Evolutionary conservation across 2,888 invertebrate genomes (phyloP).

Genomic region (Drosophila austrosaltans): DNA sequence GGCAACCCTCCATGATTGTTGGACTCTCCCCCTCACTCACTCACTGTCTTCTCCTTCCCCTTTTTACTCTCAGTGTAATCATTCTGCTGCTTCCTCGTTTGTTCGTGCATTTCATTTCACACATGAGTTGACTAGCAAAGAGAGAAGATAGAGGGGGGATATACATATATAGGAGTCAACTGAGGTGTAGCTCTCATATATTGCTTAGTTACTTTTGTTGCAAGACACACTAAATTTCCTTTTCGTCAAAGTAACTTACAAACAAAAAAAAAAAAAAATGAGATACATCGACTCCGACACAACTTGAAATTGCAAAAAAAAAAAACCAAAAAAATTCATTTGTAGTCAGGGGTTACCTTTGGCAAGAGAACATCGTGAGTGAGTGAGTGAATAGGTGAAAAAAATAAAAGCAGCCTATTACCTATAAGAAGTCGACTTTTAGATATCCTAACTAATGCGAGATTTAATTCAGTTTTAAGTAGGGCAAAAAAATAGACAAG

Average conservation of each 20-base stretch:
- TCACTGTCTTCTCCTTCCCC: not conserved
- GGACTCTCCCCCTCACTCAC: constrained; percentile 20
- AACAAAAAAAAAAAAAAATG: constrained; percentile 10
- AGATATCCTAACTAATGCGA: not conserved
- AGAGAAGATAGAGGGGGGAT: constrained; percentile 36
- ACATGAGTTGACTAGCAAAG: constrained; percentile 59
- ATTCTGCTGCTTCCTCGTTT: constrained; percentile 15
- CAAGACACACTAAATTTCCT: constrained; percentile 29
- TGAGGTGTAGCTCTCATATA: constrained; percentile 23
- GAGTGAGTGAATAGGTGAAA: not conserved
- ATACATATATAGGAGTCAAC: not conserved
- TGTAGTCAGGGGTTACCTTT: constrained; percentile 29
- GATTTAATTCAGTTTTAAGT: too few species aligned
- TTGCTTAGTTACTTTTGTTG: constrained; percentile 46
- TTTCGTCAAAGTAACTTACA: constrained; percentile 28
- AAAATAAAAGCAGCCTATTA: not conserved
- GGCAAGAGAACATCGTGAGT: constrained; percentile 34
- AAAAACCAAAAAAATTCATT: not conserved
- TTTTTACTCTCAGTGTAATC: constrained; percentile 14
- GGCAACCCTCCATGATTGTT: constrained; percentile 20
- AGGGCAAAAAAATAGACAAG: too few species aligned
- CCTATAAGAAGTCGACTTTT: not conserved
- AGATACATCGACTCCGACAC: constrained; percentile 12
- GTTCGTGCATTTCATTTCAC: constrained; percentile 66
- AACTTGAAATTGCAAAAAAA: constrained; percentile 13